Percentiles rank a stretch among this genome's conserved stretches.
These are phyloP conservation scores for Ormyrus nitidulus DNA, from an alignment of 2,888 invertebrate genomes.

Conservation along the genomic window DNA sequence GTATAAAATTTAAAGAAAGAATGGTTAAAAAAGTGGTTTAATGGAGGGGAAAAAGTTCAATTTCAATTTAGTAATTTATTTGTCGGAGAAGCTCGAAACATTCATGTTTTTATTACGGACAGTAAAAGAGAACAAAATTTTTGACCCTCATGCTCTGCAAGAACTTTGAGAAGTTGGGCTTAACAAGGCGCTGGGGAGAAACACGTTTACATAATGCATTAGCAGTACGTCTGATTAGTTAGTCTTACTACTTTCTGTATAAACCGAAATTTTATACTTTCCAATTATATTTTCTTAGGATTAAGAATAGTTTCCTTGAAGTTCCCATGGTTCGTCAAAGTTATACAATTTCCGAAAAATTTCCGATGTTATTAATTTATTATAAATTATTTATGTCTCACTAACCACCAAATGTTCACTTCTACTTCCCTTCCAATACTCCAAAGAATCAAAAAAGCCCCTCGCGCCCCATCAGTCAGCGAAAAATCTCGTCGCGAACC, in stretches of 20 bases:
- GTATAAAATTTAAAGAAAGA: too few relatives aligned
- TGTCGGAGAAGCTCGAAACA: too few relatives aligned
- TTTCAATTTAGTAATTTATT: too few relatives aligned
- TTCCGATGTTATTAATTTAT: too few relatives aligned
- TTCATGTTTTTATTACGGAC: too few relatives aligned
- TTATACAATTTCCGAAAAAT: too few relatives aligned
- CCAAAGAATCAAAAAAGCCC: too few relatives aligned
- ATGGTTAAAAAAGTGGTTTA: too few relatives aligned
- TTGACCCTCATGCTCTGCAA: neutral
- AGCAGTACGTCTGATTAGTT: constrained; percentile 43
- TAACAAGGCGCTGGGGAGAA: constrained; percentile 49
- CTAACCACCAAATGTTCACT: too few relatives aligned
- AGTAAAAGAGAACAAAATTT: neutral
- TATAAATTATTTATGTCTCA: too few relatives aligned
- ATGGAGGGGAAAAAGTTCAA: too few relatives aligned
- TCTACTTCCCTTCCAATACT: too few relatives aligned
- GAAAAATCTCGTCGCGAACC: neutral
- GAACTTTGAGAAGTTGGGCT: constrained; percentile 37
- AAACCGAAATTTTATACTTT: constrained; percentile 20
- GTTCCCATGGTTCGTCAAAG: constrained; percentile 29
- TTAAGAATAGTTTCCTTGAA: constrained; percentile 31
- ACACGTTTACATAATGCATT: constrained; percentile 48
- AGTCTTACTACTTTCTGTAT: constrained; percentile 35
- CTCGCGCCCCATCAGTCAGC: neutral
- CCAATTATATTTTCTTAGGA: constrained; percentile 30